Conservation (phyloP, 2,113 vertebrate genomes). For the Agapornis roseicollis region DNA sequence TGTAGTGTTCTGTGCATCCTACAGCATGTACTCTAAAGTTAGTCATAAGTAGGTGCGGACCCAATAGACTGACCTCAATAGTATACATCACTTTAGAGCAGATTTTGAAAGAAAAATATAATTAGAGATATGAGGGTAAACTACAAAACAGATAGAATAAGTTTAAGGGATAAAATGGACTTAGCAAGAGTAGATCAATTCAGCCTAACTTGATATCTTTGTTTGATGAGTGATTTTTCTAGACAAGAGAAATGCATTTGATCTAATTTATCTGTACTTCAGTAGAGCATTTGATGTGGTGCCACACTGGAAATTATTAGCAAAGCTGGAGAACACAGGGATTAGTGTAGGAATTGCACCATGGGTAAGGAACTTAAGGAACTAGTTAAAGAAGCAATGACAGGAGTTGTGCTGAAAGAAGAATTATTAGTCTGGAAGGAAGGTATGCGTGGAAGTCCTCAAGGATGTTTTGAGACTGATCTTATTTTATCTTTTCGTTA, state of each 20-base stretch:
- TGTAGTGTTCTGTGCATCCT: background rate
- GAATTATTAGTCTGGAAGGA: background rate
- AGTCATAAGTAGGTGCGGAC: background rate
- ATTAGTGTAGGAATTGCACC: background rate
- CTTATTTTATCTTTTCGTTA: slow-evolving; percentile 52
- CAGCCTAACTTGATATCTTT: background rate
- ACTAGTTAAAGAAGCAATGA: background rate
- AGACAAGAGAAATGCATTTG: background rate
- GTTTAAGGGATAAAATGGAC: background rate
- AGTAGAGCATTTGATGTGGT: background rate
- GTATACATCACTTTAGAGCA: background rate
- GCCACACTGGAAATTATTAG: background rate
- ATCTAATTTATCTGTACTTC: background rate
- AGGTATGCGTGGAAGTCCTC: background rate
- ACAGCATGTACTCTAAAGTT: background rate
- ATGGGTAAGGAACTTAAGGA: background rate
- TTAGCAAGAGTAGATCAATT: background rate
- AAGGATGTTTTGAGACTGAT: slow-evolving; percentile 24
- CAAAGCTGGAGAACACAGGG: background rate
- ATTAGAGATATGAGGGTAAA: background rate
- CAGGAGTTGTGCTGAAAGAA: background rate
- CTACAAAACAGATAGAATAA: background rate
- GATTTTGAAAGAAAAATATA: background rate
- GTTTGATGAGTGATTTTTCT: background rate
- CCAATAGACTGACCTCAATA: background rate